Base-by-base conservation (phyloP, 2,888 invertebrate species). In the Vesta saturnalis region DNA sequence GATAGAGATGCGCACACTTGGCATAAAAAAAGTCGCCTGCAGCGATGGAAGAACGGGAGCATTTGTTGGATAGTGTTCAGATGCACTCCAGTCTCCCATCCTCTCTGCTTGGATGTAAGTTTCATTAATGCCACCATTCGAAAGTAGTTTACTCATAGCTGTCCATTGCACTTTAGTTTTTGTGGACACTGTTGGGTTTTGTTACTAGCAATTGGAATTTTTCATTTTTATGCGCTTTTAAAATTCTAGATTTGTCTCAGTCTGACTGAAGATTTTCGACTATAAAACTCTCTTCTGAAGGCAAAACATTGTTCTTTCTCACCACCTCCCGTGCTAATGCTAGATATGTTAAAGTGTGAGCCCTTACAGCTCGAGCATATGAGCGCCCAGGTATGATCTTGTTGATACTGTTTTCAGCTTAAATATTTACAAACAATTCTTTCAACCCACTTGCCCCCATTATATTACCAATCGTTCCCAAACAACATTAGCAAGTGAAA, bases 361-460 rank as follows among this genome's bases (percentile, higher is more conserved):
- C n/a, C n/a, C n/a, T n/a, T n/a, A n/a, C n/a, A n/a, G n/a, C n/a
- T n/a, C n/a, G n/a, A n/a, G n/a, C n/a, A n/a, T n/a, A 79, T 4
- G 74, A 72, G 62, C 77, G 77, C 4, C 78, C 78, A 39, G 58
- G 18, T 57, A 77, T 39, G 30, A 80, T 77, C 68, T 78, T 77
- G 4, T 76, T 73, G 14, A 75, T 65, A 16, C 73, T 70, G 22
- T 71, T 73, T 12, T 47, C 39, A 22, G 77, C 77, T 68, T 74
- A 79, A 65, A 77, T 75, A 2, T 19, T 57, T 10, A 57, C 57
- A 12, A 77, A 69, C 8, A 76, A 23, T 19, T 76, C 75, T 56
- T 73, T 71, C 4, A 79, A 49, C 19, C 74, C 77, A 66, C 74
- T 75, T n/a, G 73, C 74, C 12, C 58, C 60, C 30, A n/a, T n/a